These are phyloP conservation scores for Scomber scombrus DNA, from an alignment of 2,113 vertebrate genomes.

Conservation along the genomic window DNA sequence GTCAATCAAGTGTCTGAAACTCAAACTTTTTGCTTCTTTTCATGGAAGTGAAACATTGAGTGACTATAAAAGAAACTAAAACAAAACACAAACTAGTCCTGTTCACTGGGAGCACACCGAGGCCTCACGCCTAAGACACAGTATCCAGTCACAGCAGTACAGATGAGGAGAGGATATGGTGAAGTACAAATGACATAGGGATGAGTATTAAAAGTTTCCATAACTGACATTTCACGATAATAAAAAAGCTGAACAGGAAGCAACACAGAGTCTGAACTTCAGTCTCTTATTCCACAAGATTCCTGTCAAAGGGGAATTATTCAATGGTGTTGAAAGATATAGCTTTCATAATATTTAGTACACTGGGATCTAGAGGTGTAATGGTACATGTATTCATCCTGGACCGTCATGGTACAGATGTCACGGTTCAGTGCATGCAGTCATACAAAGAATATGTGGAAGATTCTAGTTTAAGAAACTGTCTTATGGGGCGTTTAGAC, in stretches of 20 bases:
- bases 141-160: constrained; percentile 77
- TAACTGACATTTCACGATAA: constrained; percentile 66
- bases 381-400: no score
- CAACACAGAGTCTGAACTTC: constrained; percentile 58
- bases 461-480: no score
- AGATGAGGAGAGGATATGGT: constrained; percentile 63
- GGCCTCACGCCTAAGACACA: constrained; percentile 72
- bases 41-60: constrained; percentile 44
- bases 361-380: not conserved
- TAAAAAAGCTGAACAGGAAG: constrained; percentile 60
- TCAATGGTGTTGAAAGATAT: constrained; percentile 10
- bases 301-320: not conserved
- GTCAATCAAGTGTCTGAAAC: constrained; percentile 33
- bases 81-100: constrained; percentile 36
- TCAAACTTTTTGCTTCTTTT: constrained; percentile 45
- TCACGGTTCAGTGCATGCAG: no score
- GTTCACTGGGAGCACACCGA: constrained; percentile 61
- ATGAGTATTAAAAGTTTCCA: constrained; percentile 60
- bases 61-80: constrained; percentile 57
- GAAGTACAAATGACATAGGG: constrained; percentile 55
- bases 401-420: no score
- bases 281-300: constrained; percentile 2
- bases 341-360: constrained; percentile 28
- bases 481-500: no score
- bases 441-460: no score